A percentile compares a stretch with the other conserved stretches of the same genome.
Conservation (phyloP, 1,140 invertebrate genomes). For the Centruroides vittatus region DNA sequence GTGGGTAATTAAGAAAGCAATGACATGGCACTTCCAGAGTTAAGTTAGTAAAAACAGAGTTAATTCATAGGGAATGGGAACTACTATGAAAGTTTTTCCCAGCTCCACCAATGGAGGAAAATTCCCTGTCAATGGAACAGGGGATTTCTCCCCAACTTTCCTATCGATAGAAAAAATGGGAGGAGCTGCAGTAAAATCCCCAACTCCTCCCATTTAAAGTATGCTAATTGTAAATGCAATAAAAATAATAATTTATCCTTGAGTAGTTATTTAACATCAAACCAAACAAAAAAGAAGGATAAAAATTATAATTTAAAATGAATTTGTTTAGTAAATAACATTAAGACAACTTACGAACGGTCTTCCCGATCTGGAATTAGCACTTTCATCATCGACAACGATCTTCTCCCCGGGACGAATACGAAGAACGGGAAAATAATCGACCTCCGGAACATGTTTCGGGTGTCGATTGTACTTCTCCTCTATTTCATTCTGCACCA, state of each 20-base stretch:
- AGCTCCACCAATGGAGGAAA: no score
- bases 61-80: no score
- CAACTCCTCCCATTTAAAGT: not conserved
- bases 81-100: no score
- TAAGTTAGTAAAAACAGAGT: no score
- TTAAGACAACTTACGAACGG: constrained; percentile 5
- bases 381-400: constrained; percentile 37
- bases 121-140: no score
- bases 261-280: not conserved
- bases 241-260: not conserved
- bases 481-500: constrained; percentile 54
- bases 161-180: no score
- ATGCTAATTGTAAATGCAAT: not conserved
- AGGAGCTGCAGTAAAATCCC: no score
- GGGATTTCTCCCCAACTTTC: no score
- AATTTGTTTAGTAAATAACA: not conserved
- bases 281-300: no score
- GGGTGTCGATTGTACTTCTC: constrained; percentile 42
- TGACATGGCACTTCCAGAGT: no score
- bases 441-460: constrained; percentile 32
- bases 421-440: constrained; percentile 17
- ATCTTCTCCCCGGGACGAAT: constrained; percentile 38
- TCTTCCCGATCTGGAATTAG: constrained; percentile 6
- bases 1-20: no score
- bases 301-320: not conserved